A percentile compares a stretch with the other conserved stretches of the same genome.
These are phyloP conservation scores for Ecdyonurus torrentis DNA, from an alignment of 2,888 invertebrate genomes.

Conservation along the genomic window DNA sequence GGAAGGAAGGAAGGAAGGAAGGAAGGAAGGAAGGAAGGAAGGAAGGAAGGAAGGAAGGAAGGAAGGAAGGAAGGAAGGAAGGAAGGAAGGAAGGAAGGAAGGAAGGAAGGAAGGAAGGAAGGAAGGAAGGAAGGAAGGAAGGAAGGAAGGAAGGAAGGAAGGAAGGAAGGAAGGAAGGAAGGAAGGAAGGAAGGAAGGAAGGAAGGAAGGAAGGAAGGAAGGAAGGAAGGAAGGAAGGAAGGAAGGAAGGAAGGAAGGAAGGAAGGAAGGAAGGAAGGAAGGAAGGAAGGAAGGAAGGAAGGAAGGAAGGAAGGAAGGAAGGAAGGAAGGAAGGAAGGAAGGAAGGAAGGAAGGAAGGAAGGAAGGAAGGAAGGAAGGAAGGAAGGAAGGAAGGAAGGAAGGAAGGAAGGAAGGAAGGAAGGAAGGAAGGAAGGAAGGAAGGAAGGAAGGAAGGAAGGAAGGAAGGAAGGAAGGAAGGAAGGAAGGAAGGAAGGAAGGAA, in stretches of 20 bases:
- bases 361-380: conserved; percentile 6
- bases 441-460: conserved; percentile 7
- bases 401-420: conserved; percentile 7
- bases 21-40: conserved; percentile 7
- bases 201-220: conserved; percentile 7
- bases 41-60: conserved; percentile 7
- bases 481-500: conserved; percentile 7
- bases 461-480: conserved; percentile 6
- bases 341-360: conserved; percentile 5
- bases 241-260: conserved; percentile 1
- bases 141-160: conserved; percentile 7
- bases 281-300: conserved; percentile 7
- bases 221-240: conserved; percentile 7
- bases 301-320: conserved; percentile 6
- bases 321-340: conserved; percentile 5
- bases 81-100: conserved; percentile 7
- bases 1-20: conserved; percentile 5
- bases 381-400: conserved; percentile 7
- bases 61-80: conserved; percentile 7
- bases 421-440: conserved; percentile 7
- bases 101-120: conserved; percentile 7
- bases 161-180: conserved; percentile 6
- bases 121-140: conserved; percentile 6
- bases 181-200: conserved; percentile 7
- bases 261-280: conserved; percentile 7